Evolutionary conservation across 1,140 invertebrate species (phyloP), one percentile per base, ranked within the genome.

Genomic region (Proctacanthus coquilletti): DNA sequence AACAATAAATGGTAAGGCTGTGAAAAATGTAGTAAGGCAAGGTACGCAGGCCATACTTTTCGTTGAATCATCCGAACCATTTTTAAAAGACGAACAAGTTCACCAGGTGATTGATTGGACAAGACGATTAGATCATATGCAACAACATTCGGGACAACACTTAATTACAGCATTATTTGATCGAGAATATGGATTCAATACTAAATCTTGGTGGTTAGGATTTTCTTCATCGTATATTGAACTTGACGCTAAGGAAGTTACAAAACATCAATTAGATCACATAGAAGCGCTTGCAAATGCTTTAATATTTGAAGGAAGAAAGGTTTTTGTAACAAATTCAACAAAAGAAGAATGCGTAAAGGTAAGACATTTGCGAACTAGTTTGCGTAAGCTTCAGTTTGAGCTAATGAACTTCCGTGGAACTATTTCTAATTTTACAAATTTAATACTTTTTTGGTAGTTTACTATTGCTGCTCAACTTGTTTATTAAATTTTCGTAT

Each of bases 81-180:
- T 88, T 18, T 56, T 67, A 40, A 60, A 65, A 33, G 80, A 79
- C 3, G 51, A 65, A 3, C 47, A 58, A 14, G 80, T 84, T 0
- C 52, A 61, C 21, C 69, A 80, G 45, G 61, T 52, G 21, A 51
- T 89, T 18, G 72, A 87, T 52, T 91, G 82, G 83, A 47, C 69
- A 2, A 65, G 83, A 37, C 60, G 85, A 36, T 77, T 85, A 56
- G 84, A 91, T 52, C 80, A 88, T 54, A 91, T 89, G 84, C 85
- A 91, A 50, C 84, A 89, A 56, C 84, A 87, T 66, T 82, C 82
- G 40, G 82, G 77, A 0, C 85, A 89, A 50, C 84, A 88, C 62
- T 64, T 88, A 6, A 71, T 89, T 8, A 79, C 82, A n/a, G 81
- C 83, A 15, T 58, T 86, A 31, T 69, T 80, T 35, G 77, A 82